Evolutionary conservation across 2,113 vertebrate genomes (phyloP).

Genomic region (Oreochromis niloticus): DNA sequence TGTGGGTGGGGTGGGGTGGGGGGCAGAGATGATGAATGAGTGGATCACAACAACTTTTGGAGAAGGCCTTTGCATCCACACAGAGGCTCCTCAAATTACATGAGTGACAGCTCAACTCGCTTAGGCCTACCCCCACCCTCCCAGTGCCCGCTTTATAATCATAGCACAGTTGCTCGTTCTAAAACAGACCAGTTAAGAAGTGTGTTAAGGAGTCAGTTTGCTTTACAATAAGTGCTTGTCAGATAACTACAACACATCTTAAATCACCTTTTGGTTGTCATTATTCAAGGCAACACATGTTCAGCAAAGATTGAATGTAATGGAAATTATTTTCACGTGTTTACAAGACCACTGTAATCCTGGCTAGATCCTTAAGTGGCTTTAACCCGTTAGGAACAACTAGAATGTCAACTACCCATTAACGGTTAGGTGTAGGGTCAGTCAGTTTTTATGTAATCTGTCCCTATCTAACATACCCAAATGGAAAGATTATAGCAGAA

Average conservation of each 20-base stretch:
- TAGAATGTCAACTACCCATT: background rate
- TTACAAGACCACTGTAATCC: background rate
- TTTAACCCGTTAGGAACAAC: background rate
- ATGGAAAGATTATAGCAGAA: background rate
- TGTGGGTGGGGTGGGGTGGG: background rate
- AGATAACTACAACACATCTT: background rate
- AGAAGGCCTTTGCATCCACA: conserved; percentile 41
- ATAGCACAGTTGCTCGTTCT: background rate
- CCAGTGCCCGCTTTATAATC: conserved; percentile 19
- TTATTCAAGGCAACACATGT: background rate
- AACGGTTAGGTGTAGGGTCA: background rate
- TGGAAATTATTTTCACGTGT: background rate
- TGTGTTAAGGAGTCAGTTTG: background rate
- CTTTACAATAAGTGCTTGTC: background rate
- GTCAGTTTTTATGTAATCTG: background rate
- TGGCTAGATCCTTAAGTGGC: background rate
- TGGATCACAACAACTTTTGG: conserved; percentile 61
- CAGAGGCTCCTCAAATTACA: conserved; percentile 49
- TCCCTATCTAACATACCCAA: background rate
- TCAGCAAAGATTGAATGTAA: background rate
- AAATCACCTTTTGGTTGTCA: background rate
- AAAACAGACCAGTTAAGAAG: background rate
- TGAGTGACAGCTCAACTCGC: conserved; percentile 41
- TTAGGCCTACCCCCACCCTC: conserved; percentile 33
- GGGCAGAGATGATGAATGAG: conserved; percentile 60